These are phyloP conservation scores for Garrulus glandarius DNA, from an alignment of 2,797 vertebrate genomes.

Conservation along the genomic window DNA sequence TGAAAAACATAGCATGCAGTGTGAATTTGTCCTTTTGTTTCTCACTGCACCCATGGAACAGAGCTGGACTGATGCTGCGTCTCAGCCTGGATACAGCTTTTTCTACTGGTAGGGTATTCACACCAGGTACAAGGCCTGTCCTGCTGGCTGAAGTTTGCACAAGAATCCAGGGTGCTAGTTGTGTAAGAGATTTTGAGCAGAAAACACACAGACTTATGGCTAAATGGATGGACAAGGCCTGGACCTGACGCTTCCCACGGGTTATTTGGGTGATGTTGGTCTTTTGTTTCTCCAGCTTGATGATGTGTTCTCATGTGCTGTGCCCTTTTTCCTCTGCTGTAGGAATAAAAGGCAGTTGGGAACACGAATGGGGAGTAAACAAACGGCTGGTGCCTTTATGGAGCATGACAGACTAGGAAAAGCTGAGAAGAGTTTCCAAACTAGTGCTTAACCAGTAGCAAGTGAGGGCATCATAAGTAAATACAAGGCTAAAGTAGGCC, in stretches of 20 bases:
- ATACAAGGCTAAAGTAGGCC: not conserved
- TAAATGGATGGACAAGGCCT: not conserved
- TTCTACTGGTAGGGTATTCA: not conserved
- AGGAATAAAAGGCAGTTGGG: not conserved
- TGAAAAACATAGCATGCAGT: not conserved
- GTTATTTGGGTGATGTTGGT: not conserved
- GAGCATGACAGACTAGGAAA: not conserved
- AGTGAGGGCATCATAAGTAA: not conserved
- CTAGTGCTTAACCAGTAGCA: not conserved
- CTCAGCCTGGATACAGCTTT: not conserved
- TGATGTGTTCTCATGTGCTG: not conserved
- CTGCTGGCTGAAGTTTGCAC: not conserved
- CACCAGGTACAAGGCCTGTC: not conserved
- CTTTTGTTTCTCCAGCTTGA: not conserved
- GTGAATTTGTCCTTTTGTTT: not conserved
- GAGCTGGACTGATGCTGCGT: no score
- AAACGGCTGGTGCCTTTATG: not conserved
- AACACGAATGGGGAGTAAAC: not conserved
- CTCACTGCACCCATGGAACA: not conserved
- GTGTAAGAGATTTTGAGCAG: not conserved
- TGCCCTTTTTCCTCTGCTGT: not conserved
- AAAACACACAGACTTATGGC: not conserved
- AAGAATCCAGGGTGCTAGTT: not conserved
- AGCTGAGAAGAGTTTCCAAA: not conserved
- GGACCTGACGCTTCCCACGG: not conserved